Conservation (phyloP, 2,797 vertebrate species). For the Spatula versicolor region DNA sequence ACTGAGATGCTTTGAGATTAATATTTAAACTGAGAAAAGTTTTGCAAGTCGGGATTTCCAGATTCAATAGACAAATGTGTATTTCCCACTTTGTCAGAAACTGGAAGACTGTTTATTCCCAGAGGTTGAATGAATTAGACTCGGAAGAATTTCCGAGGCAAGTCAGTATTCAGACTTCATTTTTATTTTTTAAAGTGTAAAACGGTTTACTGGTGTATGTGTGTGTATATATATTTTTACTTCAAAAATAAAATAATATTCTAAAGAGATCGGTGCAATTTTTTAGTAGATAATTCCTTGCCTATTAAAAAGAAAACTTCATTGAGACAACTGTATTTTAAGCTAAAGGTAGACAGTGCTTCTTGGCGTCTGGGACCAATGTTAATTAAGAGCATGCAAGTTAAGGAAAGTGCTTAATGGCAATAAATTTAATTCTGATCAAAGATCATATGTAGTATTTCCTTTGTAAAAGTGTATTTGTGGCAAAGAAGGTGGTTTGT, state of each 20-base stretch:
- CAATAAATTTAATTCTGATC: constrained; percentile 53
- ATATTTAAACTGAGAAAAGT: neutral
- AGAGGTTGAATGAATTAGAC: constrained; percentile 17
- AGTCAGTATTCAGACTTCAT: constrained; percentile 40
- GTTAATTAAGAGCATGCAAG: constrained; percentile 53
- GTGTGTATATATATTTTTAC: constrained; percentile 56
- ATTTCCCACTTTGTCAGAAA: constrained; percentile 21
- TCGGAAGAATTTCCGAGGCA: constrained; percentile 17
- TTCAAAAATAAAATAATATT: constrained; percentile 60
- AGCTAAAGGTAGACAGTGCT: constrained; percentile 8
- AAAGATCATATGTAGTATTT: constrained; percentile 57
- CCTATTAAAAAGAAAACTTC: neutral
- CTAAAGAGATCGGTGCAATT: neutral
- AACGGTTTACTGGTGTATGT: neutral
- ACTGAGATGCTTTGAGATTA: constrained; percentile 8
- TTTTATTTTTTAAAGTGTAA: constrained; percentile 36
- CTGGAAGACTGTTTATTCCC: constrained; percentile 45
- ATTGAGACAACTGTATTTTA: constrained; percentile 28
- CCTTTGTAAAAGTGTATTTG: constrained; percentile 48
- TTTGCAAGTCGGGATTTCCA: constrained; percentile 28
- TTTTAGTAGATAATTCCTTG: constrained; percentile 24
- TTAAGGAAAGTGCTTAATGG: constrained; percentile 39
- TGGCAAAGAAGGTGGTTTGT: neutral
- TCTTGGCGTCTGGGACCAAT: constrained; percentile 41
- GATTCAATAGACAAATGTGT: neutral